Conservation (phyloP, 1,140 invertebrate species). For the Lasioglossum baleicum region DNA sequence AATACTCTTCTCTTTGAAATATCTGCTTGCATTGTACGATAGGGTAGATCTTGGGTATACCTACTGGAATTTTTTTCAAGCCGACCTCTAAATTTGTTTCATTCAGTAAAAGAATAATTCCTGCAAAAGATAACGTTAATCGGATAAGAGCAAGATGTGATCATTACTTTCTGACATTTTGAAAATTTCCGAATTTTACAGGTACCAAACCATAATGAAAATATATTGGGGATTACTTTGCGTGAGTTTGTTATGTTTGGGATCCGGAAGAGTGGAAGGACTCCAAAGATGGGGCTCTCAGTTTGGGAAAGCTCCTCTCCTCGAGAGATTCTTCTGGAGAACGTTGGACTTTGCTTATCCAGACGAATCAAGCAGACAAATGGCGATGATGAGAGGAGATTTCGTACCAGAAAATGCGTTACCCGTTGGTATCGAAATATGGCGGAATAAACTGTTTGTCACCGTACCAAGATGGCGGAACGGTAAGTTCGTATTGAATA, state of each 20-base stretch:
- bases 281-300: constrained; percentile 59
- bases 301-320: constrained; percentile 78
- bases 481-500: constrained; percentile 74
- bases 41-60: too few relatives aligned
- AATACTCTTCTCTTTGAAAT: too few relatives aligned
- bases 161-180: neutral
- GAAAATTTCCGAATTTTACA: neutral
- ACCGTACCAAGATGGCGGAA: constrained; percentile 88
- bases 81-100: too few relatives aligned
- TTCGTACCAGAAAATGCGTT: constrained; percentile 87
- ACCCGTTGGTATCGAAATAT: constrained; percentile 89
- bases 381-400: constrained; percentile 83
- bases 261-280: constrained; percentile 30
- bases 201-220: neutral
- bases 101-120: too few relatives aligned
- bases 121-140: too few relatives aligned
- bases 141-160: too few relatives aligned
- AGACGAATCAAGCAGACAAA: constrained; percentile 80
- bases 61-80: too few relatives aligned
- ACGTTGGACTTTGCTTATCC: constrained; percentile 88
- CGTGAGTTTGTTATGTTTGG: constrained; percentile 11
- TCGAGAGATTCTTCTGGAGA: constrained; percentile 87
- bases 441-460: constrained; percentile 88
- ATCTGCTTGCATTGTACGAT: too few relatives aligned
- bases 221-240: constrained; percentile 6